Evolutionary conservation across 2,888 invertebrate species (phyloP).

Genomic region (Aromia moschata): DNA sequence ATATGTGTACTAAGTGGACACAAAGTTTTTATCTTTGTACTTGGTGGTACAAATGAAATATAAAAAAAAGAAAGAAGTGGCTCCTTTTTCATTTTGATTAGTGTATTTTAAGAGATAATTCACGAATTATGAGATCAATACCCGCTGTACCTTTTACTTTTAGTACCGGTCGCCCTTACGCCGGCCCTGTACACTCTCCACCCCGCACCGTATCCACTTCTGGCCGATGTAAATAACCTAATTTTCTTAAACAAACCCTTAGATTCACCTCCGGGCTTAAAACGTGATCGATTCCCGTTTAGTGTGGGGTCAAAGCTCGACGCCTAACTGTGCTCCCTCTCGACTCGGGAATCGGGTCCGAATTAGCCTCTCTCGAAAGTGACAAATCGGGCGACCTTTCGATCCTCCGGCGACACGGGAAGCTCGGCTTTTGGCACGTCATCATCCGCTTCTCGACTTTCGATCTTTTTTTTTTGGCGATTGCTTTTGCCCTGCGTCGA

Average conservation of each 20-base stretch:
- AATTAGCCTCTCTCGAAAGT: neutral
- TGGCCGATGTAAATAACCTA: conserved; percentile 37
- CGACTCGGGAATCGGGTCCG: too few relatives aligned
- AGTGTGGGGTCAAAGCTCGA: conserved; percentile 34
- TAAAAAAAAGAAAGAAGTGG: too few relatives aligned
- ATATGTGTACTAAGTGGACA: too few relatives aligned
- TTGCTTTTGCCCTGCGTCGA: neutral
- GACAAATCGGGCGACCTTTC: neutral
- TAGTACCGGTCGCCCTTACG: too few relatives aligned
- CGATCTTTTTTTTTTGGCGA: neutral
- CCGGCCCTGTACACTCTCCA: neutral
- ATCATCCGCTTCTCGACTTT: neutral
- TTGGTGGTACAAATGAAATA: too few relatives aligned
- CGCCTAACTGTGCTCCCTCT: neutral
- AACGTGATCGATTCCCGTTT: conserved; percentile 34
- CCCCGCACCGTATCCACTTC: conserved; percentile 15
- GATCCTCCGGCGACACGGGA: neutral
- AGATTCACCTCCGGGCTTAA: conserved; percentile 31
- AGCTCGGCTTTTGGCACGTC: neutral
- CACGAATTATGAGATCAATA: too few relatives aligned
- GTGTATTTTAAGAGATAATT: too few relatives aligned
- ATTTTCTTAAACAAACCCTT: conserved; percentile 40
- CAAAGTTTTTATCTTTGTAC: too few relatives aligned
- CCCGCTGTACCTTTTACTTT: too few relatives aligned
- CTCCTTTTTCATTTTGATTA: too few relatives aligned